These are phyloP conservation scores for Schizaphis graminum DNA, from an alignment of 2,888 invertebrate genomes.

Conservation along the genomic window DNA sequence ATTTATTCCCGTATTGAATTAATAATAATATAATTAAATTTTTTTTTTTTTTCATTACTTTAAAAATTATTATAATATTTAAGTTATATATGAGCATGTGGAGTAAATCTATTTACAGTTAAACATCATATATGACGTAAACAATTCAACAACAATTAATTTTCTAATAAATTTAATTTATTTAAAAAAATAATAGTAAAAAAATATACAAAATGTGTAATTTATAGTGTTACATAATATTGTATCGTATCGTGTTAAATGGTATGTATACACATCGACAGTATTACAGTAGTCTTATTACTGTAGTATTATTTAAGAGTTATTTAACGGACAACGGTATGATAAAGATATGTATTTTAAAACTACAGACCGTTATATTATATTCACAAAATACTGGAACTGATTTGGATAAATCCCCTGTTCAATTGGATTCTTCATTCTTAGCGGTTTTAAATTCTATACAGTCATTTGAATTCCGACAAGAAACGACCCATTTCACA, in stretches of 20 bases:
- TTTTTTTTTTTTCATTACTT: no score
- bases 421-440: not conserved
- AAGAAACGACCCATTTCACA: constrained; percentile 2
- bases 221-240: not conserved
- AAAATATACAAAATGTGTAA: not conserved
- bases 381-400: constrained; percentile 16
- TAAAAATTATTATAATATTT: no score
- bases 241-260: not conserved
- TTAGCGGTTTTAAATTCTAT: not conserved
- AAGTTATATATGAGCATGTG: no score
- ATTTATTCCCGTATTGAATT: no score
- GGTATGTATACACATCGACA: not conserved
- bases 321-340: not conserved
- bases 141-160: not conserved
- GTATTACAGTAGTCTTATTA: not conserved
- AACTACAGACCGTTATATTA: constrained; percentile 10
- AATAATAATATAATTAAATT: no score
- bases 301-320: not conserved
- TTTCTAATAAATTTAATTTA: not conserved
- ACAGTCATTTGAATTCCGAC: not conserved
- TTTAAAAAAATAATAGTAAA: not conserved
- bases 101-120: not conserved
- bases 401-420: constrained; percentile 22
- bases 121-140: not conserved
- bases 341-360: not conserved